These are phyloP conservation scores for Fragum fragum DNA, from an alignment of 2,888 invertebrate species.

Conservation along the genomic window DNA sequence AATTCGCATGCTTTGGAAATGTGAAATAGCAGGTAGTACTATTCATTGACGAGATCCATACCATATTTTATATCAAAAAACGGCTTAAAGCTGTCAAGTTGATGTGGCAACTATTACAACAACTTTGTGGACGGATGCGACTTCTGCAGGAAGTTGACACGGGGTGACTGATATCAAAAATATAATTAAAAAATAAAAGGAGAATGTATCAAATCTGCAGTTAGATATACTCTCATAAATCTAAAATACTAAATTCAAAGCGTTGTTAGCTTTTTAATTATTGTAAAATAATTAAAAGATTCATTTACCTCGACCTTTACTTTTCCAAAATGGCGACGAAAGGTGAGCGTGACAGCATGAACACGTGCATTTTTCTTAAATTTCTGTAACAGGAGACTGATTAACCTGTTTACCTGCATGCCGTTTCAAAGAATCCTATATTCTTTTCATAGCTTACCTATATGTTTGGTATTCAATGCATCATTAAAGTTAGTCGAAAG, in stretches of 20 bases:
- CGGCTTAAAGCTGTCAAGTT: background rate
- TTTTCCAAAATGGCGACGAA: conserved; percentile 78
- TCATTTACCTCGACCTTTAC: conserved; percentile 2
- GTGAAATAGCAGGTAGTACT: too few species aligned
- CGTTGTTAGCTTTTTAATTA: too few species aligned
- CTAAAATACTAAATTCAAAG: too few species aligned
- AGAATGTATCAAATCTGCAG: too few species aligned
- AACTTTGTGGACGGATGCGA: conserved; percentile 82
- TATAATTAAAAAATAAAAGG: background rate
- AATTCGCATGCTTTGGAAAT: too few species aligned
- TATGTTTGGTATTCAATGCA: background rate
- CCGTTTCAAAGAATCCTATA: background rate
- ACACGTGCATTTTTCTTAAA: conserved; percentile 43
- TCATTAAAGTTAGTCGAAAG: background rate
- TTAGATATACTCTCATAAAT: too few species aligned
- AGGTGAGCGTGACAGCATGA: conserved; percentile 75
- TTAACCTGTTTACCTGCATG: background rate
- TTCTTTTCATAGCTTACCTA: background rate
- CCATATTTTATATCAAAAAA: too few species aligned
- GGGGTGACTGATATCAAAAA: background rate
- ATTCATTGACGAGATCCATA: too few species aligned
- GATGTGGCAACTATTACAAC: conserved; percentile 32
- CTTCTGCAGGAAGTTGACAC: conserved; percentile 59
- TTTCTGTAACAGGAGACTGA: too few species aligned
- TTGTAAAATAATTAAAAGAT: too few species aligned